Evolutionary conservation across 1,140 invertebrate species (phyloP), one percentile per base, ranked within the genome.

Genomic region (Paralvinella palmiformis): DNA sequence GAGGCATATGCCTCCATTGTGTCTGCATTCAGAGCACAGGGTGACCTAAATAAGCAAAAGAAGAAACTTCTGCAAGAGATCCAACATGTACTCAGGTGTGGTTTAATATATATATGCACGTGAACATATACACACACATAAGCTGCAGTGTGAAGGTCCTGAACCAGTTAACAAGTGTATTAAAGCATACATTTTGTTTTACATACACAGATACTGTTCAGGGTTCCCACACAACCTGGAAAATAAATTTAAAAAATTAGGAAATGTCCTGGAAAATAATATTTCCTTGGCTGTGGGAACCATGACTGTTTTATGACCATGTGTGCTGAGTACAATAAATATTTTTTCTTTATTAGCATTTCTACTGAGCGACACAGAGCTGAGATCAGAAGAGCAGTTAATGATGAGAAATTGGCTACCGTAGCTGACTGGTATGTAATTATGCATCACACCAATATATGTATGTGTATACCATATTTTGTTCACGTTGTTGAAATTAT

Each of bases 1-100:
- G 91, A 94, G 82, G 91, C 92, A 67, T 96, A 94, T 84, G 88
- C 89, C 70, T 86, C 87, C 75, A 85, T 94, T 77, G 87, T 95
- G 56, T 91, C 89, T 73, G 91, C 91, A 67, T 87, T 95, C 78
- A 86, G 93, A 81, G 93, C 92, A 73, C 92, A 95, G 83, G 93
- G 93, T 62, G 85, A 88, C 74, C 86, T 94, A 41, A 90, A 86
- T 72, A 86, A 86, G 73, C 88, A 89, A 68, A 94, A 92, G 84
- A 87, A 88, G 77, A 90, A 89, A 77, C 81, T 94, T 65, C 83
- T 96, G 48, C 86, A 88, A 76, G 90, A 94, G 75, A 81, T 94
- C 63, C 86, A 89, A 71, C 85, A 85, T 73, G 84, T 87, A 75
- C 86, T 96, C 69, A 79, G 79, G 80, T 82, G 59, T 45, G 45